Percentiles rank a stretch among this genome's conserved stretches.
These are phyloP conservation scores for Eilema sororculum DNA, from an alignment of 2,888 invertebrate genomes.

Conservation along the genomic window DNA sequence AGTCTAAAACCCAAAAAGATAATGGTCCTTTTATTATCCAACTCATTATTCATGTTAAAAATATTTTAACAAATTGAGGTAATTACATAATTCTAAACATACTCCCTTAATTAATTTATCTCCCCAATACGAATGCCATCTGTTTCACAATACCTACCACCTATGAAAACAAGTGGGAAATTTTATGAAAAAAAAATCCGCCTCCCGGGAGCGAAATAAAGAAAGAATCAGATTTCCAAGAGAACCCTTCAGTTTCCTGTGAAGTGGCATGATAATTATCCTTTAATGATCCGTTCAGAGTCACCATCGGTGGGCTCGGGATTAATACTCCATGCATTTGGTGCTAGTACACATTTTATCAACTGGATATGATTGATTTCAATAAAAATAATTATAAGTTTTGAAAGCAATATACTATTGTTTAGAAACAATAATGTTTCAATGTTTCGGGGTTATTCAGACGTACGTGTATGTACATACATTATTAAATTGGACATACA, in stretches of 20 bases:
- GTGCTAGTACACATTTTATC: constrained; percentile 62
- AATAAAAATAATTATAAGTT: background rate
- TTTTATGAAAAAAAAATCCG: constrained; percentile 66
- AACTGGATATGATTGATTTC: constrained; percentile 19
- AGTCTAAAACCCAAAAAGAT: background rate
- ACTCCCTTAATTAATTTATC: constrained; percentile 13
- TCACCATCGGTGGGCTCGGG: constrained; percentile 75
- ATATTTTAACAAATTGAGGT: background rate
- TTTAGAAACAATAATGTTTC: background rate
- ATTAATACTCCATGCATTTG: constrained; percentile 80
- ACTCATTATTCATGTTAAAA: background rate
- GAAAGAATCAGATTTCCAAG: constrained; percentile 83
- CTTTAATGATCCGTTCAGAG: constrained; percentile 80
- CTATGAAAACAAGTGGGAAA: constrained; percentile 22
- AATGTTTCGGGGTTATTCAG: background rate
- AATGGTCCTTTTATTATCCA: no score
- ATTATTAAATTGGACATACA: no score
- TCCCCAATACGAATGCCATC: constrained; percentile 17
- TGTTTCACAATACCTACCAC: constrained; percentile 11
- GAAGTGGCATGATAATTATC: constrained; percentile 84
- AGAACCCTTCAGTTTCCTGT: constrained; percentile 75
- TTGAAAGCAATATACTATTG: background rate
- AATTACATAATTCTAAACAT: constrained; percentile 4
- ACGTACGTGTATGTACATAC: no score
- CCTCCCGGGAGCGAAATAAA: constrained; percentile 59